Evolutionary conservation across 2,113 vertebrate species (phyloP).

Genomic region (Paedocypris sp.): DNA sequence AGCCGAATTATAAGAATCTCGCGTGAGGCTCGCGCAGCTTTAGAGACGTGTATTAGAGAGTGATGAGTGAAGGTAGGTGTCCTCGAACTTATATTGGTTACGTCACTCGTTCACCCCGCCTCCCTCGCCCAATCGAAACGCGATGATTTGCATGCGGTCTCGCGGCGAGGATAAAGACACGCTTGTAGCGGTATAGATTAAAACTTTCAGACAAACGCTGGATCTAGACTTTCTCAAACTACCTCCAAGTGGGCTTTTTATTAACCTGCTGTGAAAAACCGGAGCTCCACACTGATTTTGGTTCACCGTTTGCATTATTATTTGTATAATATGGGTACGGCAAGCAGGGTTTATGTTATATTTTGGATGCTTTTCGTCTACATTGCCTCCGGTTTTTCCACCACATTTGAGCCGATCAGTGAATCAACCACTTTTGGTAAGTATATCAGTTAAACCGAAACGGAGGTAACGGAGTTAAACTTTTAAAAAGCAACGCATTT

Average conservation of each 20-base stretch:
- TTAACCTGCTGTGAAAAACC: neutral
- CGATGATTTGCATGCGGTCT: conserved; percentile 53
- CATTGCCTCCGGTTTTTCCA: conserved; percentile 44
- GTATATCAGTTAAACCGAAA: no score
- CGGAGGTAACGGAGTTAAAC: no score
- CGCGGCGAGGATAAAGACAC: conserved; percentile 49
- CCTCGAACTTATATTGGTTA: conserved; percentile 18
- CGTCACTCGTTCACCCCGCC: conserved; percentile 38
- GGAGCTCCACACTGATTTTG: neutral
- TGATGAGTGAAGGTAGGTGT: conserved; percentile 12
- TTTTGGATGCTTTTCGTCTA: conserved; percentile 57
- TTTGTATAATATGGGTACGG: conserved; percentile 54
- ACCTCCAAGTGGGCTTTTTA: neutral
- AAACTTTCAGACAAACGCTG: conserved; percentile 28
- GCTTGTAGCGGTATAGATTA: conserved; percentile 44
- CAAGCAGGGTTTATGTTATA: conserved; percentile 42
- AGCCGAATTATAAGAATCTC: no score
- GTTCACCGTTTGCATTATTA: neutral
- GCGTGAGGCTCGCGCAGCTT: neutral
- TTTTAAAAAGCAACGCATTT: no score
- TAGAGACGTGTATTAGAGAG: neutral
- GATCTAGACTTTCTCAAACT: neutral
- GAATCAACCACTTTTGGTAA: conserved; percentile 51
- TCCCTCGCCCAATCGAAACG: conserved; percentile 47
- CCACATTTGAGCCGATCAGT: conserved; percentile 17